A percentile compares a stretch with the other conserved stretches of the same genome.
Evolutionary conservation across 2,797 vertebrate species (phyloP).

Genomic region (Prionace glauca): DNA sequence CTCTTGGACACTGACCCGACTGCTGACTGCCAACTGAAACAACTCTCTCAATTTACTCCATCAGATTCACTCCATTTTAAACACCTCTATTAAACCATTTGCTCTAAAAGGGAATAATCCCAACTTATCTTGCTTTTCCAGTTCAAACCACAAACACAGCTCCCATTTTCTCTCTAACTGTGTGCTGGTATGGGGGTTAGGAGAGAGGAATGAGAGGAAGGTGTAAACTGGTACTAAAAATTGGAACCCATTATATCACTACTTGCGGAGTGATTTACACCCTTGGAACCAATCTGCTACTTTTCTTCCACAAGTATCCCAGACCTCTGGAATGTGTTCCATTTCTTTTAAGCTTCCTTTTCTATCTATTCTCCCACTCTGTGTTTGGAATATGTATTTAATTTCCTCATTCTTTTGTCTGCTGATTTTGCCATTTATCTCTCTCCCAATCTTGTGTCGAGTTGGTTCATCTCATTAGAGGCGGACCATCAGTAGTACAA

Average conservation of each 20-base stretch:
- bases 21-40: neutral
- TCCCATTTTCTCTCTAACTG: neutral
- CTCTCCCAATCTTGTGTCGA: neutral
- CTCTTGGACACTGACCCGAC: neutral
- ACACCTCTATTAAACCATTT: neutral
- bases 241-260: neutral
- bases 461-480: neutral
- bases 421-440: neutral
- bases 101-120: too few relatives aligned
- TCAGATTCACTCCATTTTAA: neutral
- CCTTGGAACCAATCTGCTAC: neutral
- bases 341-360: neutral
- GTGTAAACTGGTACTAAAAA: neutral
- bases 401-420: neutral
- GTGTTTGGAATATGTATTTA: neutral
- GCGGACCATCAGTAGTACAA: neutral
- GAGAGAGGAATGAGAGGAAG: neutral
- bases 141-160: neutral
- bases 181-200: neutral
- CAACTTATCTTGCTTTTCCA: neutral
- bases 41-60: neutral
- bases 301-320: neutral
- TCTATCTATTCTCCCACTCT: neutral
- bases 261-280: neutral
- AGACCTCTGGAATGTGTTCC: neutral